Evolutionary conservation across 2,888 invertebrate genomes (phyloP).

Genomic region (Spisula subtruncata): DNA sequence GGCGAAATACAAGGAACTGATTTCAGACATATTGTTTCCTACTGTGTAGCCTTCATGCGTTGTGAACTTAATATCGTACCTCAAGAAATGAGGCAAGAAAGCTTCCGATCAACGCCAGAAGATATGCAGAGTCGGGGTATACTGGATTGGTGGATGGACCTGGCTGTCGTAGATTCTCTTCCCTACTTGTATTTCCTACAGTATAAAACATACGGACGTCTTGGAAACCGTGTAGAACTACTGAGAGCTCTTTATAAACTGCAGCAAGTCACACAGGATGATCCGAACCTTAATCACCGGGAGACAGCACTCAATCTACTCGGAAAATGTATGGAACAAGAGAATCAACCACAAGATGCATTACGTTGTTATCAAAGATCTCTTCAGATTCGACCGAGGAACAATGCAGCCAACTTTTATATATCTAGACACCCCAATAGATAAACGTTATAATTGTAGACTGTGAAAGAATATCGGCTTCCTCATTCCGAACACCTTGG

Average conservation of each 20-base stretch:
- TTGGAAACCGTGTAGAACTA: background rate
- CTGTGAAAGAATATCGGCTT: too few species aligned
- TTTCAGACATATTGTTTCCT: background rate
- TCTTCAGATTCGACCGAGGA: constrained; percentile 26
- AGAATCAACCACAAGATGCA: constrained; percentile 10
- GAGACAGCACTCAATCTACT: constrained; percentile 34
- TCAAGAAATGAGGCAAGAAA: constrained; percentile 22
- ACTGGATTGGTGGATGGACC: constrained; percentile 6
- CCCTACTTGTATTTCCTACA: constrained; percentile 29
- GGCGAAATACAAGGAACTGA: background rate
- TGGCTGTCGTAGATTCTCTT: constrained; percentile 37
- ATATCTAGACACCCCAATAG: background rate
- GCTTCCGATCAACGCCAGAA: constrained; percentile 14
- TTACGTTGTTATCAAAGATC: constrained; percentile 30
- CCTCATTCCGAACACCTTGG: too few species aligned
- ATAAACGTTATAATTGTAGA: background rate
- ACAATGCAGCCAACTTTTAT: constrained; percentile 33
- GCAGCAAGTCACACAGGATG: background rate
- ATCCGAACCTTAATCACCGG: constrained; percentile 20
- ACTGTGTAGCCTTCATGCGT: background rate
- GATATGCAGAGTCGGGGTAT: background rate
- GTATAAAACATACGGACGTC: constrained; percentile 2
- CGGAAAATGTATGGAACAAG: constrained; percentile 33
- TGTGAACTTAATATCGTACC: background rate
- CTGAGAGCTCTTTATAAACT: constrained; percentile 7